phyloP scores from a whole-genome alignment of 2,888 invertebrate genomes.

The Panopea generosa region DNA sequence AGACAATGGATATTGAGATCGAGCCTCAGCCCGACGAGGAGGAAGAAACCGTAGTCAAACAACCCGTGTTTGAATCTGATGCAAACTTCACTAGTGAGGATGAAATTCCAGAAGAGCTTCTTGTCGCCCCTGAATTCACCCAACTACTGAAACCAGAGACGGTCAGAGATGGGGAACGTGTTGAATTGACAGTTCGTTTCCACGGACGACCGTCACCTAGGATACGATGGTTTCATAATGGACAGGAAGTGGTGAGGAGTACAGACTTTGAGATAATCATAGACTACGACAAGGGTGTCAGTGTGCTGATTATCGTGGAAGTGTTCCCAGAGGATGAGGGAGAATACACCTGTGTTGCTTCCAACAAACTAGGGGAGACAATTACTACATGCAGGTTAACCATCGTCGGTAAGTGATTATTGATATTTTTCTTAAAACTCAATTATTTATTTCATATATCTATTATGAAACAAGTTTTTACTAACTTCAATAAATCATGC shows the following conservation, averaged over 20 bases:
- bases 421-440: too few relatives aligned
- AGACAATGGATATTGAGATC: conserved; percentile 56
- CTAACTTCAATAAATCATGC: too few relatives aligned
- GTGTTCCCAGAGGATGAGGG: conserved; percentile 99
- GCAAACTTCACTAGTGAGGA: conserved; percentile 68
- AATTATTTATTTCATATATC: too few relatives aligned
- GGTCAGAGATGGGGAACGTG: conserved; percentile 96
- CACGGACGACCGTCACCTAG: conserved; percentile 78
- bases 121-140: conserved; percentile 92
- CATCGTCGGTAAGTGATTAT: conserved; percentile 82
- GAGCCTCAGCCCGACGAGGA: conserved; percentile 56
- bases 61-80: conserved; percentile 66
- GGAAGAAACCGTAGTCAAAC: conserved; percentile 64
- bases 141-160: conserved; percentile 90
- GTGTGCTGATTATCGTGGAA: conserved; percentile 95
- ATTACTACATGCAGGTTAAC: conserved; percentile 92
- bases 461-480: too few relatives aligned
- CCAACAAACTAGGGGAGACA: conserved; percentile 94
- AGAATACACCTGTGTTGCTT: conserved; percentile 95
- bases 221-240: conserved; percentile 86
- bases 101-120: conserved; percentile 69
- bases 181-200: conserved; percentile 78
- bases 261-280: conserved; percentile 84
- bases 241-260: conserved; percentile 84
- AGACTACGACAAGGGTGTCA: conserved; percentile 92